Evolutionary conservation across 2,888 invertebrate genomes (phyloP).

Genomic region (Scaptomyza caliginosa): DNA sequence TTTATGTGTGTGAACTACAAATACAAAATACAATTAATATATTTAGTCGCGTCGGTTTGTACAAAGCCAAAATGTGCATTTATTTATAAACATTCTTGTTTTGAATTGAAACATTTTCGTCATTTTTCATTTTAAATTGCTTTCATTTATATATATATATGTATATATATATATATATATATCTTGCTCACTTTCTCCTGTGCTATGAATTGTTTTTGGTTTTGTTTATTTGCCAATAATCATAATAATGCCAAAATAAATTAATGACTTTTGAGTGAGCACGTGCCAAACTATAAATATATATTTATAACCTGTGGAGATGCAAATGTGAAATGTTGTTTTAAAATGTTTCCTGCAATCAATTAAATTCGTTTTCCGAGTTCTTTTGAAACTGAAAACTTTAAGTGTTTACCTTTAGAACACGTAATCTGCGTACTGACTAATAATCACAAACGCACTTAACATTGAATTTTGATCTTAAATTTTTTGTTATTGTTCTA

Average conservation of each 20-base stretch:
- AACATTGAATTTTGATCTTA: not conserved
- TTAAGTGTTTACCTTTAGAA: not conserved
- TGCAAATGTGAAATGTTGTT: not conserved
- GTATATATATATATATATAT: no score
- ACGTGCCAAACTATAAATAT: slow-evolving; percentile 47
- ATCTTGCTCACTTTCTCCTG: slow-evolving; percentile 23
- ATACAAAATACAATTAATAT: slow-evolving; percentile 64
- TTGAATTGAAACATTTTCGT: slow-evolving; percentile 65
- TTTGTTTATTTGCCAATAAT: slow-evolving; percentile 62
- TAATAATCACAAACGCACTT: no score
- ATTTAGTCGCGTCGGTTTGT: slow-evolving; percentile 30
- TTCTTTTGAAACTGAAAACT: not conserved
- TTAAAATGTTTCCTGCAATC: not conserved
- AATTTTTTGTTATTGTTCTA: slow-evolving; percentile 3
- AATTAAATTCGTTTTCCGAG: no score
- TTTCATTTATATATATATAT: slow-evolving; percentile 4
- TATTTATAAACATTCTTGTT: slow-evolving; percentile 75
- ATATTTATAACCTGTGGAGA: not conserved
- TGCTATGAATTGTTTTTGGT: slow-evolving; percentile 21
- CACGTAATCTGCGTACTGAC: no score
- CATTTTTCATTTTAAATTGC: slow-evolving; percentile 51
- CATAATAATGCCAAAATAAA: slow-evolving; percentile 62
- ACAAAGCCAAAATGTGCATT: slow-evolving; percentile 47
- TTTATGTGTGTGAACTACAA: slow-evolving; percentile 16
- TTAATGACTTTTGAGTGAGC: slow-evolving; percentile 46